Base-by-base conservation (phyloP, 2,888 invertebrate genomes). In the Patella depressa region DNA sequence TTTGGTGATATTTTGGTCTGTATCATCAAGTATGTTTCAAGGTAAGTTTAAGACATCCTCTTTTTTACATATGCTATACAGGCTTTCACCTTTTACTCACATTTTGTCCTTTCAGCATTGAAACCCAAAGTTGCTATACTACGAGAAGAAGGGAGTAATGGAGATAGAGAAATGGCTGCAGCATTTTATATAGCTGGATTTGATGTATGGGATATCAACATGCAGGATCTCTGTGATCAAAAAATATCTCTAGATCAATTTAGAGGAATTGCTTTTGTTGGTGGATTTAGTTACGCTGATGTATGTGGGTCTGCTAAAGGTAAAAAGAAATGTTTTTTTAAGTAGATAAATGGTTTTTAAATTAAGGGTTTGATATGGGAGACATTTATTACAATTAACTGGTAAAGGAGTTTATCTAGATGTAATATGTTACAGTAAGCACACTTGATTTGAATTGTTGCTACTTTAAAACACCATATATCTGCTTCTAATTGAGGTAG, bases 261-360 rank as follows among this genome's bases (percentile, higher is more conserved):
- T 93, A 94, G 95, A 83, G 98, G 99, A 1, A 89, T 99, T 17
- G 94, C 97, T 73, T 99, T 99, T 91, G 98, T 98, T 0, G 99
- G 98, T 71, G 99, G 99, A n/a, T 99, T 99, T 92, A 98, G 98
- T 92, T 99, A 98, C 92, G 98, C 98, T 71, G 97, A 97, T 95
- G 99, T 98, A 0, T 93, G 98, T 74, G 99, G 99, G 7, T 98
- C 98, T 0, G 98, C 97, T 0, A 98, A 98, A 93, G 93, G 92
- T 91, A 65, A 65, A 3, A 19, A 3, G 19, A 59, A 14, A 17
- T 3, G 57, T 2, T 57, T 17, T 55, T 17, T 57, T 0, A 17
- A 3, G 3, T 5, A 4, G 3, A 57, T 17, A 3, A 15, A 57
- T 5, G 0, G 96, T 98, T 90, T 95, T 99, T 85, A 92, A 45